phyloP scores from a whole-genome alignment of 2,797 vertebrate genomes.

The Picus viridis region DNA sequence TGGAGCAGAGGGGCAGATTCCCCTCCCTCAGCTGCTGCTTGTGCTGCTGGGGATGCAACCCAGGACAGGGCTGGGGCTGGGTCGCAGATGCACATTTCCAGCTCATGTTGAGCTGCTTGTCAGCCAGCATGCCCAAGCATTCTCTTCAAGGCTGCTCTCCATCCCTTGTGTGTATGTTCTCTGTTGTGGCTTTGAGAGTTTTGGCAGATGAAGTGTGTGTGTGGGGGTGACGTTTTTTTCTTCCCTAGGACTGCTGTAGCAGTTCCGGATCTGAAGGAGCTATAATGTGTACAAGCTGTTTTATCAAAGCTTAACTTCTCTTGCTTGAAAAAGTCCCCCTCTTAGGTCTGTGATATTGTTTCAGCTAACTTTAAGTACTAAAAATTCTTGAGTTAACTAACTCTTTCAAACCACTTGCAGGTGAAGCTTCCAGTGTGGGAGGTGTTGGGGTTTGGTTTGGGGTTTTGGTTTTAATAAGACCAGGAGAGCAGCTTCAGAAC shows the following conservation, averaged over 20 bases:
- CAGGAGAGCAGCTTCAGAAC: neutral
- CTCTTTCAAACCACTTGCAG: neutral
- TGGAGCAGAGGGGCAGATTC: neutral
- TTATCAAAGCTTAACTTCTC: neutral
- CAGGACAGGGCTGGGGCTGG: neutral
- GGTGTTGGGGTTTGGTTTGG: neutral
- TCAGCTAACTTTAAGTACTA: neutral
- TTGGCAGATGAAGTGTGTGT: neutral
- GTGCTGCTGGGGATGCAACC: neutral
- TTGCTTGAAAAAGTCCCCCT: neutral
- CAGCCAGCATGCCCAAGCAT: neutral
- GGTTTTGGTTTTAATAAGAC: neutral
- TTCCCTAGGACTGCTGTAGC: neutral
- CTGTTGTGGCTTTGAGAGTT: slow-evolving; percentile 40
- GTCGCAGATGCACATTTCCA: neutral
- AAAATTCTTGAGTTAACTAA: neutral
- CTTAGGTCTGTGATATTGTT: neutral
- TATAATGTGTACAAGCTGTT: neutral
- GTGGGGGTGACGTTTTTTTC: neutral
- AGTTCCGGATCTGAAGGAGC: neutral
- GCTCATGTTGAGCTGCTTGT: neutral
- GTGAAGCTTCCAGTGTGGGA: neutral
- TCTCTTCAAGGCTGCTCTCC: neutral
- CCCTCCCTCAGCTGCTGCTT: too few relatives aligned
- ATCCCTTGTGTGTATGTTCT: neutral